A percentile compares a stretch with the other conserved stretches of the same genome.
Evolutionary conservation across 1,140 invertebrate genomes (phyloP).

Genomic region (Belonocnema kinseyi): DNA sequence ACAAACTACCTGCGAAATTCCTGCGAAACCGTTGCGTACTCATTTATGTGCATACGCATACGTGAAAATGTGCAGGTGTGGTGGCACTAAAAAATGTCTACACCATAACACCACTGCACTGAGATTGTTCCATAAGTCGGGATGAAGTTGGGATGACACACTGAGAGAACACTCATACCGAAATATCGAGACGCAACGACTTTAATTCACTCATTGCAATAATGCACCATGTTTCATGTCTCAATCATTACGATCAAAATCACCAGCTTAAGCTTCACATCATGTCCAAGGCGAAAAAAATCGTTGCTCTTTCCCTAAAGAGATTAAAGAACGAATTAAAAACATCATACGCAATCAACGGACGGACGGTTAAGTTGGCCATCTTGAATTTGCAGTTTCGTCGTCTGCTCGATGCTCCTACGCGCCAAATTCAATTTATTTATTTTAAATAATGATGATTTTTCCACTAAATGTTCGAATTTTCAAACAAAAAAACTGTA

Average conservation of each 20-base stretch:
- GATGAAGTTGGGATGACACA: neutral
- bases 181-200: neutral
- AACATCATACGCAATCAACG: neutral
- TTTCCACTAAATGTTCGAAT: too few species aligned
- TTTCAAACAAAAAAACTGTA: too few species aligned
- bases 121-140: neutral
- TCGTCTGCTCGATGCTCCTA: neutral
- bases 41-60: conserved; percentile 8
- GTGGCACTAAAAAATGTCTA: conserved; percentile 5
- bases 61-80: conserved; percentile 25
- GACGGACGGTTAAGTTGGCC: neutral
- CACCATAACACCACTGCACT: conserved; percentile 1
- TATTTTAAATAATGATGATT: too few species aligned
- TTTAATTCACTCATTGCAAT: neutral
- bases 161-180: neutral
- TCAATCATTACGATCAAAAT: neutral
- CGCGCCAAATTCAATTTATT: conserved; percentile 15
- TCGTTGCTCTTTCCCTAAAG: neutral
- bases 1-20: conserved; percentile 9
- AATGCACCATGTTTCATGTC: too few species aligned
- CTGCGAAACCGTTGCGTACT: conserved; percentile 12
- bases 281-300: neutral
- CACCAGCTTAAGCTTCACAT: neutral
- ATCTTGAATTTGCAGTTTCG: neutral
- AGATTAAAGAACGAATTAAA: conserved; percentile 4